These are phyloP conservation scores for Forpus xanthops DNA, from an alignment of 2,797 vertebrate genomes.

Conservation along the genomic window DNA sequence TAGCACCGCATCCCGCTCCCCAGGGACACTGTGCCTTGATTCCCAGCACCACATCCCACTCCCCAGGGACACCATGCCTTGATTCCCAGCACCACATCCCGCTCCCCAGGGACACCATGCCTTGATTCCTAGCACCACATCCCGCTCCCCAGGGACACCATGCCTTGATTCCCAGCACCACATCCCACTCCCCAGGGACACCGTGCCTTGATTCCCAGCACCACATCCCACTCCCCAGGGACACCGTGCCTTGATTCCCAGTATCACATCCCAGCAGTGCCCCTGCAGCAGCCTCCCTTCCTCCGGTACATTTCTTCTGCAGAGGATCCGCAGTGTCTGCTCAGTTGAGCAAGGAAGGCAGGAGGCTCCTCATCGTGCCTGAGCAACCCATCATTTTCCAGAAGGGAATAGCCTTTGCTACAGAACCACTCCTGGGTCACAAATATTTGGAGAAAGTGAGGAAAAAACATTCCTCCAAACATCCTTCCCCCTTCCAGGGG, in stretches of 20 bases:
- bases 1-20: background rate
- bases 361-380: background rate
- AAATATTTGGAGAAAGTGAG: background rate
- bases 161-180: background rate
- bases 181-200: background rate
- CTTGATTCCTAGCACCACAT: no score
- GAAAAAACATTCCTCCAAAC: background rate
- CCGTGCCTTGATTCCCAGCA: background rate
- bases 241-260: rapidly evolving
- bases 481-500: background rate
- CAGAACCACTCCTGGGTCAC: background rate
- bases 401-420: background rate
- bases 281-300: background rate
- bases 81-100: no score
- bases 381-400: background rate
- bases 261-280: background rate
- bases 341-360: background rate
- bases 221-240: background rate
- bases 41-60: no score
- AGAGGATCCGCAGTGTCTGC: background rate
- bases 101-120: no score
- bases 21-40: rapidly evolving
- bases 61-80: no score
- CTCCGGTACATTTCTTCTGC: background rate
- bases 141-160: no score